phyloP scores from a whole-genome alignment of 2,113 vertebrate genomes.

The Setophaga coronata region DNA sequence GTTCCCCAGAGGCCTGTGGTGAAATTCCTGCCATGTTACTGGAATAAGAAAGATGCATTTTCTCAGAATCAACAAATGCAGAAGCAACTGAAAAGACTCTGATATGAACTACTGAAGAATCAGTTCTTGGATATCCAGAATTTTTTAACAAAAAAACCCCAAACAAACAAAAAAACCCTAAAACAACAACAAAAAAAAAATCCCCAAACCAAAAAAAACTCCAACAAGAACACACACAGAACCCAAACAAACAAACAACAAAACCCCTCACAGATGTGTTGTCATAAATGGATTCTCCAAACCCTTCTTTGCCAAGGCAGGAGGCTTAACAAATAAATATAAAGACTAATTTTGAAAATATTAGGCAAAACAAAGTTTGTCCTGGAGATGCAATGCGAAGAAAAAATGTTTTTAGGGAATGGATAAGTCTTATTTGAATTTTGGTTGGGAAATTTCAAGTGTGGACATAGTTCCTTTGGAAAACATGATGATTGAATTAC shows the following conservation, averaged over 20 bases:
- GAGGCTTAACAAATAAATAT: background rate
- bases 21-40: background rate
- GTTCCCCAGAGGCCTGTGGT: background rate
- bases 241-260: background rate
- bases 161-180: background rate
- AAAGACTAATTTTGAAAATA: background rate
- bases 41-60: background rate
- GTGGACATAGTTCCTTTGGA: background rate
- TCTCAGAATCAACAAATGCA: background rate
- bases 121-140: background rate
- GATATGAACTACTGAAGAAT: background rate
- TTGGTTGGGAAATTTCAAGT: background rate
- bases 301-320: background rate
- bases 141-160: background rate
- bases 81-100: background rate
- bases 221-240: background rate
- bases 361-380: background rate
- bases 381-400: background rate
- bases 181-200: background rate
- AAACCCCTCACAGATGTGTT: background rate
- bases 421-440: background rate
- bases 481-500: background rate
- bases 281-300: background rate
- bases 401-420: background rate
- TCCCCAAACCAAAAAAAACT: background rate